Base-by-base conservation (phyloP, 2,888 invertebrate species). In the Pristionchus japonicus region DNA sequence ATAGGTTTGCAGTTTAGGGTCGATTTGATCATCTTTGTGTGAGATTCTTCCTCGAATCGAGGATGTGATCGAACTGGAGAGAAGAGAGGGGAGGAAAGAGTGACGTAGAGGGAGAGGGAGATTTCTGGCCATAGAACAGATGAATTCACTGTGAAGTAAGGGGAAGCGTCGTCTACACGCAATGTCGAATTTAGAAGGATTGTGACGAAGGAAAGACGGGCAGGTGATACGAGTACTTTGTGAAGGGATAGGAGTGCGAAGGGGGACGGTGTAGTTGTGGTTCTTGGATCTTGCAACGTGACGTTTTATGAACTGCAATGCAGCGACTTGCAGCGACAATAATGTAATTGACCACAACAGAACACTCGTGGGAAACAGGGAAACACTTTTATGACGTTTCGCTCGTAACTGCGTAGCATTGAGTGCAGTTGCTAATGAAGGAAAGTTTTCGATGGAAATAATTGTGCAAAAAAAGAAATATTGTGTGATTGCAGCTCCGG, bases 401-500 rank as follows among this genome's bases (percentile, higher is more conserved):
- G n/a, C n/a, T 0, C 23, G n/a, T 20, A 57, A 57, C n/a, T 57
- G 0, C 23, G n/a, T 57, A 57, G 7, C n/a, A 57, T 6, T n/a
- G 57, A 57, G 57, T n/a, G 23, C 57, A 57, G n/a, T 57, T 57
- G 3, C n/a, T 23, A 57, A 23, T 23, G n/a, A n/a, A 23, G 17
- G n/a, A 20, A 23, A 9, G 57, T 52, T 17, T 52, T 52, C 9
- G 23, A 64, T 77, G n/a, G 40, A 40, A 0, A 77, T 7, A 23
- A 40, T 0, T 37, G 17, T 37, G 37, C 23, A 43, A 77, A n/a
- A 2, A 40, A 3, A 64, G n/a, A 27, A 61, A 61, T 61, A 61
- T 77, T 2, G 37, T 49, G 34, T 31, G 20, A 52, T 82, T 85
- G 11, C 85, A 85, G 85, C 85, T 85, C 85, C 85, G 64, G 85